phyloP scores from a whole-genome alignment of 2,797 vertebrate genomes.

The Phalloptychus januarius region DNA sequence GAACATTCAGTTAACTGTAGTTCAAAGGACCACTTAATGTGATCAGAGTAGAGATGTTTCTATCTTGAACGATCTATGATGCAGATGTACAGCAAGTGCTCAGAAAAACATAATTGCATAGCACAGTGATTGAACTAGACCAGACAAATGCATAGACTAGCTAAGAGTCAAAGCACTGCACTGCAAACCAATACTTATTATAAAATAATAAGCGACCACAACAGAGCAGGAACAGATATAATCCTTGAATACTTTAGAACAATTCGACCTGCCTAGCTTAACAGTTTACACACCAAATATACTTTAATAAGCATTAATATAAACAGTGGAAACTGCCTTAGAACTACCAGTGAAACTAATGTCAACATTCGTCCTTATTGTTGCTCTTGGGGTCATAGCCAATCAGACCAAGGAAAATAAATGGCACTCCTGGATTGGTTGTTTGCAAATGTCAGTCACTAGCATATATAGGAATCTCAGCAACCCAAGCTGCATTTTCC shows the following conservation, averaged over 20 bases:
- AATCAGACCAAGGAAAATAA: no score
- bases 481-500: not conserved
- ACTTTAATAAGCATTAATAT: not conserved
- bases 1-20: not conserved
- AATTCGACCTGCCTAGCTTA: not conserved
- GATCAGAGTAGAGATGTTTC: not conserved
- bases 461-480: not conserved
- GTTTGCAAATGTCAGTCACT: not conserved
- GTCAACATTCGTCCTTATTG: not conserved
- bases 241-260: not conserved
- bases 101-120: not conserved
- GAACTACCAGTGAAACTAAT: not conserved
- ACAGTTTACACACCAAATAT: not conserved
- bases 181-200: not conserved
- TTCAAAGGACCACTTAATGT: not conserved
- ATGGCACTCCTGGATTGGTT: no score
- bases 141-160: not conserved
- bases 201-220: not conserved
- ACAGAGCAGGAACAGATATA: not conserved
- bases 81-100: not conserved
- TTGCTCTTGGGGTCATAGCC: not conserved
- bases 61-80: slow-evolving; percentile 1
- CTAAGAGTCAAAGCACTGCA: not conserved
- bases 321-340: not conserved
- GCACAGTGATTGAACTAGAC: slow-evolving; percentile 1